A percentile compares a stretch with the other conserved stretches of the same genome.
Conservation (phyloP, 2,113 vertebrate genomes). For the Serinus canaria region DNA sequence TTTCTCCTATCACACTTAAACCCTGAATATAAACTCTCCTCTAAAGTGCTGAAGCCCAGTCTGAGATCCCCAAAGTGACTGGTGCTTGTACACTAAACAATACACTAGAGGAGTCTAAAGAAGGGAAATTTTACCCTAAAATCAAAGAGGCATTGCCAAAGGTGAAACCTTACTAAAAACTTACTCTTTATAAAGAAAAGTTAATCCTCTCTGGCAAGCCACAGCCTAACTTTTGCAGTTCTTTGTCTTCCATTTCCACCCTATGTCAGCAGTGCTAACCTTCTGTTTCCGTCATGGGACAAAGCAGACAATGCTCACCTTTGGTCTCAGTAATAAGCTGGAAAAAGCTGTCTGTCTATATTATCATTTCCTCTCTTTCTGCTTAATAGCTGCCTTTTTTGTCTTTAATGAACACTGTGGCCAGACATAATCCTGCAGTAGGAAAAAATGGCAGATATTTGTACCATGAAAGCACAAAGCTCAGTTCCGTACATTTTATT, state of each 20-base stretch:
- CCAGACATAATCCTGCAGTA: neutral
- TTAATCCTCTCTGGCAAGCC: neutral
- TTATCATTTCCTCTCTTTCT: neutral
- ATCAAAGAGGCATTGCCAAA: neutral
- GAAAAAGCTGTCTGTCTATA: neutral
- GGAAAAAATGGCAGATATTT: neutral
- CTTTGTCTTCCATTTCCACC: neutral
- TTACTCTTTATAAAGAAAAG: neutral
- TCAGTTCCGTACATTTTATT: neutral
- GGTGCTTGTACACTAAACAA: neutral
- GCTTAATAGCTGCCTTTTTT: neutral
- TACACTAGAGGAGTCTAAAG: neutral
- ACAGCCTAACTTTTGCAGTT: neutral
- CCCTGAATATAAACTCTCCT: neutral
- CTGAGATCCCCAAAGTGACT: neutral
- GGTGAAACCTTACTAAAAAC: neutral
- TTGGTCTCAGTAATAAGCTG: neutral
- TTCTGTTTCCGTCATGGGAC: neutral
- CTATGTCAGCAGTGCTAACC: neutral
- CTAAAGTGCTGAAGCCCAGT: neutral
- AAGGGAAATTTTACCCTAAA: neutral
- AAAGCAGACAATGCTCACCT: neutral
- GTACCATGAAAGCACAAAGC: neutral
- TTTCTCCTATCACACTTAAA: neutral
- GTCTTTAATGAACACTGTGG: neutral